These are phyloP conservation scores for Hipparchia sbordonii DNA, from an alignment of 2,888 invertebrate species.

Conservation along the genomic window DNA sequence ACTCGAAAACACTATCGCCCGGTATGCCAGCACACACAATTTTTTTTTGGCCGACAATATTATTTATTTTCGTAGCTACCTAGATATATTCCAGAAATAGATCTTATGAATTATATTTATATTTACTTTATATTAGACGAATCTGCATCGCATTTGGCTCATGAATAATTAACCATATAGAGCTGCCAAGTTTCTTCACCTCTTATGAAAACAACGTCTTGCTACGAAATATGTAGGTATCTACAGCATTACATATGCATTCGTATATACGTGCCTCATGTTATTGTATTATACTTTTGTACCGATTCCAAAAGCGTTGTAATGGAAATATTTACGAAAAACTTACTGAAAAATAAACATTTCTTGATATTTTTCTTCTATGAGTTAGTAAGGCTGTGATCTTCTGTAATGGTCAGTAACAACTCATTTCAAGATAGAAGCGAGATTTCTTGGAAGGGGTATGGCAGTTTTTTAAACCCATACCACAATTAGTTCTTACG, in stretches of 20 bases:
- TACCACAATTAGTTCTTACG: no score
- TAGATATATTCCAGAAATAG: slow-evolving; percentile 5
- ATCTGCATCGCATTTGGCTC: slow-evolving; percentile 1
- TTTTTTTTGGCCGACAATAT: neutral
- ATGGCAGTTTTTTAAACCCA: no score
- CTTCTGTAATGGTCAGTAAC: no score
- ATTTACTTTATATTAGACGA: slow-evolving; percentile 9
- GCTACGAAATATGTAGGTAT: neutral
- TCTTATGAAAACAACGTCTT: slow-evolving; percentile 9
- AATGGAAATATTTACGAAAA: neutral
- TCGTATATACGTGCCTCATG: neutral
- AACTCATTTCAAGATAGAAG: no score
- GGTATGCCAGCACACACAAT: neutral
- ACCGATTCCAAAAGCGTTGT: neutral
- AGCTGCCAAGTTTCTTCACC: slow-evolving; percentile 11
- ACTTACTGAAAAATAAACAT: neutral
- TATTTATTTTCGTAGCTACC: slow-evolving; percentile 4
- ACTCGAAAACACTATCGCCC: neutral
- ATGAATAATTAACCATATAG: slow-evolving; percentile 14
- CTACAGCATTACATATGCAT: neutral
- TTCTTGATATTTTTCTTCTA: neutral
- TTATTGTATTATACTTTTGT: neutral
- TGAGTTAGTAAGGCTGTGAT: no score
- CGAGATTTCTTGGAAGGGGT: no score
- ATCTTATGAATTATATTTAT: neutral